Conservation (phyloP, 2,888 invertebrate species). For the Acanthopleura granulata region DNA sequence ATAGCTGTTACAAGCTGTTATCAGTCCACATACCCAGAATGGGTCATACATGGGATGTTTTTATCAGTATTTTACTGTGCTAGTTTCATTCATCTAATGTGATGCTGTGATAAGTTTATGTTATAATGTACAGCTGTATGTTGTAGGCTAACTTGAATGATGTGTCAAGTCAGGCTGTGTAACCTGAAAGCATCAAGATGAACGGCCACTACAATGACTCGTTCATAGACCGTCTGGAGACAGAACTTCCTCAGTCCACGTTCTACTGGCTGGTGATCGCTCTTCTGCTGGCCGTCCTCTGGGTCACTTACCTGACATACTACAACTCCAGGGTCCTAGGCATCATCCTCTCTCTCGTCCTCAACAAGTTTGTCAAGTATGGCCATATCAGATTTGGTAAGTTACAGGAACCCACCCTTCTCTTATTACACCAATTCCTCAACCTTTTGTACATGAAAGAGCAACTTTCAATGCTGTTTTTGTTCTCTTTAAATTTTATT, state of each 20-base stretch:
- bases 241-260: slow-evolving; percentile 48
- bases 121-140: too few relatives aligned
- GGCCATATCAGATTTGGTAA: slow-evolving; percentile 86
- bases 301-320: slow-evolving; percentile 95
- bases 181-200: neutral
- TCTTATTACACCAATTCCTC: slow-evolving; percentile 45
- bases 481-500: too few relatives aligned
- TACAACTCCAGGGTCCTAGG: slow-evolving; percentile 95
- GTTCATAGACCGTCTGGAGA: slow-evolving; percentile 28
- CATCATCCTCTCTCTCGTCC: slow-evolving; percentile 87
- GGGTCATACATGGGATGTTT: too few relatives aligned
- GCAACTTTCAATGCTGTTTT: too few relatives aligned
- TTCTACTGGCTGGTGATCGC: slow-evolving; percentile 61
- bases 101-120: too few relatives aligned
- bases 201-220: neutral
- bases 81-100: too few relatives aligned
- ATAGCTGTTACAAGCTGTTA: too few relatives aligned
- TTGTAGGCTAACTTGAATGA: too few relatives aligned
- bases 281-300: slow-evolving; percentile 77
- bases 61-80: too few relatives aligned
- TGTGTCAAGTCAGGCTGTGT: neutral
- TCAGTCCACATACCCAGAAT: too few relatives aligned
- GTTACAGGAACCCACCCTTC: slow-evolving; percentile 71
- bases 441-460: neutral
- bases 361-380: slow-evolving; percentile 82